Evolutionary conservation across 2,797 vertebrate genomes (phyloP).

Genomic region (Arremon aurantiirostris): DNA sequence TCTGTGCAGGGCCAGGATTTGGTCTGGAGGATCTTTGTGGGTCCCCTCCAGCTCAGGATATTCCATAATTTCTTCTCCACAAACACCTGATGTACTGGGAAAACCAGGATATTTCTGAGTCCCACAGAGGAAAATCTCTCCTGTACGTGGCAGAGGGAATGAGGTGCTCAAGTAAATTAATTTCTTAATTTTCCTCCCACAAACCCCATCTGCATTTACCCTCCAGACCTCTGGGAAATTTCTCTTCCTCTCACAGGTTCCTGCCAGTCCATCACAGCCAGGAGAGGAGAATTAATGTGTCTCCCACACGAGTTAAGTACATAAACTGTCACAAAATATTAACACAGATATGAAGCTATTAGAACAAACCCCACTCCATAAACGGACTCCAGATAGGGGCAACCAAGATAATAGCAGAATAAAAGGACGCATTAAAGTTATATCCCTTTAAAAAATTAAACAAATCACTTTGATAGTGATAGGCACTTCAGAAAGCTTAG

Average conservation of each 20-base stretch:
- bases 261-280: not conserved
- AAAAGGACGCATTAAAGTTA: conserved; percentile 75
- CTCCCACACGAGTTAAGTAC: conserved; percentile 37
- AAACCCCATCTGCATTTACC: not conserved
- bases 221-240: not conserved
- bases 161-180: not conserved
- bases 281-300: conserved; percentile 46
- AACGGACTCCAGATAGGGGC: conserved; percentile 59
- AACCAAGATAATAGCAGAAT: conserved; percentile 77
- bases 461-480: conserved; percentile 81
- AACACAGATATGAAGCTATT: conserved; percentile 71
- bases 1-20: not conserved
- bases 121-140: not conserved
- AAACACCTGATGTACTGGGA: not conserved
- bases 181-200: not conserved
- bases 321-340: conserved; percentile 67
- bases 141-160: fast-evolving
- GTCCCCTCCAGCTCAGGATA: not conserved
- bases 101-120: fast-evolving
- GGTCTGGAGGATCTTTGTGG: not conserved
- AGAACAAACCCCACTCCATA: conserved; percentile 47
- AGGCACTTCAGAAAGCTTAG: conserved; percentile 76
- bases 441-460: conserved; percentile 72
- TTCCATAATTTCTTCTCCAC: not conserved
- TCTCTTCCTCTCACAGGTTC: not conserved